Evolutionary conservation across 2,888 invertebrate genomes (phyloP), one percentile per base, ranked within the genome.

Genomic region (Pterostichus niger): DNA sequence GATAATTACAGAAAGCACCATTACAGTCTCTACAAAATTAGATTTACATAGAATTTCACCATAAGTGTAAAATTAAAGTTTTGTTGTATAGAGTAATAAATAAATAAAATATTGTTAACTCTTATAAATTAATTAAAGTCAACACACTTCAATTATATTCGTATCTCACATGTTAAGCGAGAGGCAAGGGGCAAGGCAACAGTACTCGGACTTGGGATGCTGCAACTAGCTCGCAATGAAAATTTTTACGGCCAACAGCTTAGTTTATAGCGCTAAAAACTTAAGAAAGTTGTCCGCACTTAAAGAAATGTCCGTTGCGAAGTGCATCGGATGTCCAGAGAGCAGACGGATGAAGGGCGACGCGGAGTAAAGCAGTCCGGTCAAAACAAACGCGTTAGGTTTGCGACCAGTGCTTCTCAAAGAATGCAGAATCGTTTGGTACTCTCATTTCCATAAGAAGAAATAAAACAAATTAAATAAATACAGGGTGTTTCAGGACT

Each of bases 271-370:
- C 59, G 82, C 82, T 82, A 82, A 82, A 82, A 82, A 82, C 82
- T 82, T 82, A 82, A 82, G 82, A 82, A 82, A 82, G 59, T 82
- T 82, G 82, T 82, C 75, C 31, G 82, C 82, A 82, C 82, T 82
- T 82, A 82, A 82, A 82, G 82, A 82, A 82, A 82, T 79, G 79
- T 79, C 68, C 79, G 35, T 79, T 64, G 79, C 79, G 64, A 79
- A 79, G 79, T 79, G 79, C 79, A 79, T 64, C 49, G 9, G 17
- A 79, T 64, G 64, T 64, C 46, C 68, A 49, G 68, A 17, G 56
- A 24, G 24, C 24, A 2, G 24, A 24, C 2, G 24, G 24, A 24
- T 24, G 24, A 24, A 24, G 64, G 24, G 75, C 17, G 49, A 49
- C 2, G 49, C 4, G 49, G 1, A n/a, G 68, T 1, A 31, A 15